Percentiles rank a stretch among this genome's conserved stretches.
Evolutionary conservation across 2,888 invertebrate genomes (phyloP).

Genomic region (Parnassius mnemosyne): DNA sequence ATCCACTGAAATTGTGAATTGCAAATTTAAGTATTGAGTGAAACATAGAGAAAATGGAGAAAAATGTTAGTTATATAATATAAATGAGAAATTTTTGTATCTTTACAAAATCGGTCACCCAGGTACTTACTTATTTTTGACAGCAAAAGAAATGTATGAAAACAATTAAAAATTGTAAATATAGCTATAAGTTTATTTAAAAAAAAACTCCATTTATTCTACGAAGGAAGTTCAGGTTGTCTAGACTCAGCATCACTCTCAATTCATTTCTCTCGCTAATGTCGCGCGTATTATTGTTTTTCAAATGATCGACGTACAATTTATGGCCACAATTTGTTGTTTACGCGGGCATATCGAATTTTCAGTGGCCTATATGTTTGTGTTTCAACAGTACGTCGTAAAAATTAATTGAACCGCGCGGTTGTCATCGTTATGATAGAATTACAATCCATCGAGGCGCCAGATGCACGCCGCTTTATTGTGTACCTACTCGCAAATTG

Average conservation of each 20-base stretch:
- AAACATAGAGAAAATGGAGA: no score
- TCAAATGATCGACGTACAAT: conserved; percentile 19
- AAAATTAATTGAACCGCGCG: conserved; percentile 68
- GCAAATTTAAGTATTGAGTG: no score
- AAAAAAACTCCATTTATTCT: not conserved
- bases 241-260: conserved; percentile 28
- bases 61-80: no score
- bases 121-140: no score
- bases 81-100: no score
- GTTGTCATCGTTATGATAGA: conserved; percentile 67
- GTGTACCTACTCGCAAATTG: conserved; percentile 62
- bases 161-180: not conserved
- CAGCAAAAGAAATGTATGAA: no score
- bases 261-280: conserved; percentile 30
- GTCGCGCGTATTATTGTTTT: conserved; percentile 19
- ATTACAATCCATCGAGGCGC: conserved; percentile 68
- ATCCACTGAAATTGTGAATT: no score
- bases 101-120: no score
- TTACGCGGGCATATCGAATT: conserved; percentile 21
- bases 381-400: conserved; percentile 42
- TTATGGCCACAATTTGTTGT: conserved; percentile 17
- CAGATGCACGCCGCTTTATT: conserved; percentile 72
- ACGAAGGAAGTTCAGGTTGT: conserved; percentile 2
- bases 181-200: not conserved
- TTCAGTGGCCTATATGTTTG: conserved; percentile 27